Percentiles rank a stretch among this genome's conserved stretches.
These are phyloP conservation scores for Cydia splendana DNA, from an alignment of 1,140 invertebrate species.

Conservation along the genomic window DNA sequence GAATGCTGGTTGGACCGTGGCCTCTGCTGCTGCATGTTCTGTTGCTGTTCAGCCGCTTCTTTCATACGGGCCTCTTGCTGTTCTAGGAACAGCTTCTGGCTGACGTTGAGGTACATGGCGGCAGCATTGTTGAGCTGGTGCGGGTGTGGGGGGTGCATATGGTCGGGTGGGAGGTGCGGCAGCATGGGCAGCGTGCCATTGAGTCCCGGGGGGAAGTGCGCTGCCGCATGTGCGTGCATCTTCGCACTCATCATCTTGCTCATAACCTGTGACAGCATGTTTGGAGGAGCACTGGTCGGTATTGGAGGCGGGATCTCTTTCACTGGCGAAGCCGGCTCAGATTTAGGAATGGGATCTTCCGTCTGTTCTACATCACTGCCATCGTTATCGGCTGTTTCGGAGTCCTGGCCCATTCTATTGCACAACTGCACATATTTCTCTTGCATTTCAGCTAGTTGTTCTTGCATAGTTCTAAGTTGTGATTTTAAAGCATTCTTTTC, in stretches of 20 bases:
- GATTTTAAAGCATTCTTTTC: conserved; percentile 92
- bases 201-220: conserved; percentile 80
- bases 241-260: conserved; percentile 85
- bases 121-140: conserved; percentile 85
- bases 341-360: conserved; percentile 78
- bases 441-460: conserved; percentile 94
- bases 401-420: conserved; percentile 90
- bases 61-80: conserved; percentile 88
- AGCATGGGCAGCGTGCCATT: conserved; percentile 80
- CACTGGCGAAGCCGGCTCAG: conserved; percentile 81
- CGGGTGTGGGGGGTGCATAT: conserved; percentile 79
- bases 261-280: conserved; percentile 85
- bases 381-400: conserved; percentile 86
- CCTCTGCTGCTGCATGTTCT: conserved; percentile 76
- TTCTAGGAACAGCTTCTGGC: conserved; percentile 87
- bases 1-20: conserved; percentile 81
- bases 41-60: conserved; percentile 82
- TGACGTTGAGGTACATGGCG: conserved; percentile 87
- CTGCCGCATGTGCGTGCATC: conserved; percentile 80
- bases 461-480: conserved; percentile 92
- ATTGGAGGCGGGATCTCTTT: conserved; percentile 81
- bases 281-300: conserved; percentile 76
- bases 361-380: conserved; percentile 86
- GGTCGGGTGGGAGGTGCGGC: conserved; percentile 80
- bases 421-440: conserved; percentile 93